These are phyloP conservation scores for Harlomillsia oculata DNA, from an alignment of 1,140 invertebrate genomes.

Conservation along the genomic window DNA sequence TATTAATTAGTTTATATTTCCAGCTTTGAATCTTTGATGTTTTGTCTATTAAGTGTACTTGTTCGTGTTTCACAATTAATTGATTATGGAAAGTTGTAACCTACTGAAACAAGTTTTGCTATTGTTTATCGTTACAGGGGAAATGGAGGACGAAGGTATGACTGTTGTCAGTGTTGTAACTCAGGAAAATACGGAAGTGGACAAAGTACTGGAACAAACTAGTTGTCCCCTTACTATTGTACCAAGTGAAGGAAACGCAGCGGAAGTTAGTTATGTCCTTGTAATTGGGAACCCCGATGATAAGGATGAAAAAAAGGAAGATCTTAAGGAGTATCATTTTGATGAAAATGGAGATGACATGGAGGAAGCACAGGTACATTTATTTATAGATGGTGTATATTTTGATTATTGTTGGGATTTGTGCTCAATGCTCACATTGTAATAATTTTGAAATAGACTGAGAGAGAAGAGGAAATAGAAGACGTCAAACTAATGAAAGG, in stretches of 20 bases:
- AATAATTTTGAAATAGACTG: conserved; percentile 32
- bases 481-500: conserved; percentile 52
- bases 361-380: conserved; percentile 38
- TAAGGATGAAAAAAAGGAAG: conserved; percentile 42
- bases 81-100: too few species aligned
- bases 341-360: conserved; percentile 52
- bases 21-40: too few species aligned
- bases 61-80: background rate
- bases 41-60: too few species aligned
- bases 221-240: conserved; percentile 76
- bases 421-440: background rate
- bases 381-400: background rate
- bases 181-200: conserved; percentile 9
- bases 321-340: conserved; percentile 49
- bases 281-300: conserved; percentile 66
- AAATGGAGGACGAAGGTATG: conserved; percentile 10
- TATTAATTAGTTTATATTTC: too few species aligned
- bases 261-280: conserved; percentile 77
- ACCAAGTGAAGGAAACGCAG: conserved; percentile 64
- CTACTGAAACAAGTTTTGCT: too few species aligned
- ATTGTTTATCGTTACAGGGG: conserved; percentile 16
- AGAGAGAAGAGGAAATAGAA: conserved; percentile 53
- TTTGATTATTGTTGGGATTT: conserved; percentile 8
- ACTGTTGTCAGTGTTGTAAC: conserved; percentile 22
- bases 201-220: conserved; percentile 61